Evolutionary conservation across 1,140 invertebrate genomes (phyloP).

Genomic region (Apis cerana): DNA sequence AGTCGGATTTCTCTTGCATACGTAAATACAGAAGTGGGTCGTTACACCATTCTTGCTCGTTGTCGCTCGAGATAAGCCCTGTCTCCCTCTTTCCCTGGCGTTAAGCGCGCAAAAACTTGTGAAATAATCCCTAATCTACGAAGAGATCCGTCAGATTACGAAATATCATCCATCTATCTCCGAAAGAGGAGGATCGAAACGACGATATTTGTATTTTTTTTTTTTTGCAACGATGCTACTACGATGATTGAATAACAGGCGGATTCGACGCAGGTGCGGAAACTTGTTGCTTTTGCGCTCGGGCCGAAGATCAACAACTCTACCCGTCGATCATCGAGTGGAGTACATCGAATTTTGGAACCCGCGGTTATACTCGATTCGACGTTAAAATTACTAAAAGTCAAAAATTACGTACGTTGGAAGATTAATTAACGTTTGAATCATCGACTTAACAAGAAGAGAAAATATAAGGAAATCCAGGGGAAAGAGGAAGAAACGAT

Average conservation of each 20-base stretch:
- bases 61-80: constrained; percentile 43
- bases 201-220: too few relatives aligned
- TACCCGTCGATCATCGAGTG: too few relatives aligned
- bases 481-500: too few relatives aligned
- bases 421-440: too few relatives aligned
- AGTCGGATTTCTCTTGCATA: constrained; percentile 10
- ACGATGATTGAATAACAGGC: neutral
- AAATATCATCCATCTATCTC: neutral
- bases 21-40: constrained; percentile 21
- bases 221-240: neutral
- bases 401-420: too few relatives aligned
- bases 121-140: constrained; percentile 23
- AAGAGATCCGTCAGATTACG: constrained; percentile 25
- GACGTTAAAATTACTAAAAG: too few relatives aligned
- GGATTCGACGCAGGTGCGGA: neutral
- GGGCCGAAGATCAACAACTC: neutral
- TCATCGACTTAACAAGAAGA: too few relatives aligned
- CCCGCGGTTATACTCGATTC: too few relatives aligned
- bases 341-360: neutral
- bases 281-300: constrained; percentile 22
- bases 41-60: constrained; percentile 19
- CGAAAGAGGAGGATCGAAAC: neutral
- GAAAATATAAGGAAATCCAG: too few relatives aligned
- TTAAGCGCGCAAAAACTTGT: constrained; percentile 32
- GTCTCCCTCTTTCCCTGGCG: neutral